Evolutionary conservation across 2,888 invertebrate species (phyloP).

Genomic region (Lithophane leautieri): DNA sequence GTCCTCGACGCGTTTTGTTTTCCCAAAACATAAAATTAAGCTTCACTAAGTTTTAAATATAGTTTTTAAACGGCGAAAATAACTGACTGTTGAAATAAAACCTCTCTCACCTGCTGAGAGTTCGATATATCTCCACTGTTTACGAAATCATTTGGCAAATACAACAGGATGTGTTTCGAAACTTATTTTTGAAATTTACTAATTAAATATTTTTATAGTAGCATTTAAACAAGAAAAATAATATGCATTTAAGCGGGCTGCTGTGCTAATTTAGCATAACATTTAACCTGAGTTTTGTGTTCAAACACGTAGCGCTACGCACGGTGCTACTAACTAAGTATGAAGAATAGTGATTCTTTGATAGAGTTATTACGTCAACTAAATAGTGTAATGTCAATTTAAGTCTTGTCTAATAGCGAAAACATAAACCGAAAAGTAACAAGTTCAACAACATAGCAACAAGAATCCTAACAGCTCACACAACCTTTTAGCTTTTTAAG

Average conservation of each 20-base stretch:
- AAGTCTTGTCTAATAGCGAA: neutral
- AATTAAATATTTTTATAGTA: conserved; percentile 50
- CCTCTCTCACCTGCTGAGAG: conserved; percentile 81
- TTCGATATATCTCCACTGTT: conserved; percentile 71
- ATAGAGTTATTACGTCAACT: neutral
- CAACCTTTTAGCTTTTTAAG: conserved; percentile 45
- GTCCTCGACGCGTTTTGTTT: conserved; percentile 83
- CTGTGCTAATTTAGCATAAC: conserved; percentile 38
- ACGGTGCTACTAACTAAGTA: neutral
- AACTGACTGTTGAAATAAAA: conserved; percentile 81
- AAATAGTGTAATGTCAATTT: neutral
- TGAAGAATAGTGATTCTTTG: neutral
- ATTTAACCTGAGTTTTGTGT: conserved; percentile 21
- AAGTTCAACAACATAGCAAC: conserved; percentile 22
- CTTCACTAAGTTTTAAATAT: conserved; percentile 81
- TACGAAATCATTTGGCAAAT: conserved; percentile 69
- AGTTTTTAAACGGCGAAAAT: conserved; percentile 80
- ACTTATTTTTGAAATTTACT: conserved; percentile 54
- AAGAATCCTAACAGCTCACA: conserved; percentile 28
- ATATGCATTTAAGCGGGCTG: conserved; percentile 33
- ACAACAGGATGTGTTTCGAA: conserved; percentile 60
- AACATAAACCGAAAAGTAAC: neutral
- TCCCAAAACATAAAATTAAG: conserved; percentile 84
- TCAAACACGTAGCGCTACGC: neutral
- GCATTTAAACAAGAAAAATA: conserved; percentile 29